Base-by-base conservation (phyloP, 2,888 invertebrate species). In the Drosophila neonasuta region DNA sequence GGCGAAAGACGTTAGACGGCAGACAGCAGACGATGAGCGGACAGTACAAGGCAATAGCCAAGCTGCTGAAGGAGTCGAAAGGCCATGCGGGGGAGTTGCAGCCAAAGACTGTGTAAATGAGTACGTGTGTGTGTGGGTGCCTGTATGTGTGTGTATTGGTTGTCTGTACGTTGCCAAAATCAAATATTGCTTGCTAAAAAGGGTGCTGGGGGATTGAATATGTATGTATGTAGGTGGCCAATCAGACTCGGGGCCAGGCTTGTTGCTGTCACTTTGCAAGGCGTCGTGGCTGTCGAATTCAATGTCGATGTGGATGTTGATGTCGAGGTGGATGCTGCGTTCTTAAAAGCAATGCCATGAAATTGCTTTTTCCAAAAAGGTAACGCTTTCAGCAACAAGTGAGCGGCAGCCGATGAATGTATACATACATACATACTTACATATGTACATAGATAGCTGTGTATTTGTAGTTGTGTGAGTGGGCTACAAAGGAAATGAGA, bases 311-410 rank as follows among this genome's bases (percentile, higher is more conserved):
- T 51, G 15, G 75, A 50, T 62, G 75, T 64, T 63, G 72, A 72
- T 68, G 73, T 39, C 29, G 46, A 48, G 17, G 59, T n/a, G 15
- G 77, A 74, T 68, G 79, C 66, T 63, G 64, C 64, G 70, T 77
- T 73, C 77, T 67, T 77, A 71, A 76, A 70, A 76, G 75, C 73
- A 73, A 77, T 82, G 78, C 73, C 81, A 74, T 78, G 81, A 86
- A 86, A 83, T 83, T 83, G 81, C 81, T 83, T 86, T 86, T 80
- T 72, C 70, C 74, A 44, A 78, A 69, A 69, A 72, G 72, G 74
- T 74, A 71, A 72, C 69, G 68, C 60, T 63, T 60, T 68, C 71
- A 80, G 82, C 86, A 82, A 82, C 86, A 85, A 82, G 86, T 79
- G 77, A 64, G 56, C 56, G 69, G 29, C 36, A 29, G 56, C 52